These are phyloP conservation scores for Corapipo altera DNA, from an alignment of 2,113 vertebrate species.

Conservation along the genomic window DNA sequence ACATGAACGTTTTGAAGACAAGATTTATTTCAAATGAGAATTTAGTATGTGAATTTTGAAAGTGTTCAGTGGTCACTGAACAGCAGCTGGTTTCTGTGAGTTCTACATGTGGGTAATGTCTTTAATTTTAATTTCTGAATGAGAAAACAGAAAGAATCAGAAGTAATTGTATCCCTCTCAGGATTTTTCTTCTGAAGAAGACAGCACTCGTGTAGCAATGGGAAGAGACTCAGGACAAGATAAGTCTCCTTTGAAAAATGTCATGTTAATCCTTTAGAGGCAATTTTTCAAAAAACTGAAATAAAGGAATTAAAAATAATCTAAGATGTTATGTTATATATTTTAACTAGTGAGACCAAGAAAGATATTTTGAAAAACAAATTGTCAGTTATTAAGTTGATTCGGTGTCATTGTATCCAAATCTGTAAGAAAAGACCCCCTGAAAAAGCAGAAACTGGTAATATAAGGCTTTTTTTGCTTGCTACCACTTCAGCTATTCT, in stretches of 20 bases:
- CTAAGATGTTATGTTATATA: neutral
- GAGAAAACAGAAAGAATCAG: neutral
- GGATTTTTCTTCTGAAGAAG: neutral
- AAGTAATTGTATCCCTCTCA: neutral
- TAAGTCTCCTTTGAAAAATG: neutral
- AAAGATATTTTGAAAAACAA: neutral
- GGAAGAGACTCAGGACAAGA: neutral
- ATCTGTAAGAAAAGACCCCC: neutral
- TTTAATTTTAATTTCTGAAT: conserved; percentile 4
- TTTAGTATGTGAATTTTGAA: conserved; percentile 3
- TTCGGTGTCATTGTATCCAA: neutral
- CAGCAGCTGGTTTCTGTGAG: neutral
- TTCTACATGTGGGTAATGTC: neutral
- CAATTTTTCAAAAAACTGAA: neutral
- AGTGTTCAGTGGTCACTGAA: neutral
- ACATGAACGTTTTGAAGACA: neutral
- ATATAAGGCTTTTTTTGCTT: neutral
- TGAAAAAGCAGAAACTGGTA: neutral
- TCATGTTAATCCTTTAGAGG: neutral
- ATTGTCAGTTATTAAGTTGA: neutral
- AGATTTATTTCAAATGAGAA: conserved; percentile 14
- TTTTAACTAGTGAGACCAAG: neutral
- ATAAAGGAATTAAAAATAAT: neutral
- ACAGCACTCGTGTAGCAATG: neutral
- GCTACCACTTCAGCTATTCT: neutral